Base-by-base conservation (phyloP, 2,797 vertebrate genomes). In the Sebastes oblongus region DNA sequence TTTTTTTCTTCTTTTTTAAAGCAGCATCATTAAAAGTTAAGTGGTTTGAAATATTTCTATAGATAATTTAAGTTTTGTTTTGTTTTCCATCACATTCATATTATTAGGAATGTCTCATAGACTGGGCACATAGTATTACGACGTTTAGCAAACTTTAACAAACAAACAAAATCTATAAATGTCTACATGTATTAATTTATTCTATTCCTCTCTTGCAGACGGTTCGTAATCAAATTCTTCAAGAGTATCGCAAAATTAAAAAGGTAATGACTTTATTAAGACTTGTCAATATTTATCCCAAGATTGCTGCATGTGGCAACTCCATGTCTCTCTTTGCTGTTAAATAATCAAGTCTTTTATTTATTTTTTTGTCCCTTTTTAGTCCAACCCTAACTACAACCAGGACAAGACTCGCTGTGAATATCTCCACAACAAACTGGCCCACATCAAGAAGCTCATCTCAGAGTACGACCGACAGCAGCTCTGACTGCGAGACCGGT, bases 351-450 rank as follows among this genome's bases (percentile, higher is more conserved):
- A 29, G 2, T 66, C 1, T 16, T 42, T 42, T 42, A 18, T 42
- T 29, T 30, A 10, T 36, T 11, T 11, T 34, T 52, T 69, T 55
- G 22, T 69, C 55, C 18, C 32, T 86, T 0, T 82, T 39, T 83
- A 98, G 98, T 98, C 96, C 6, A 98, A 98, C 80, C 97, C 97
- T 32, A 97, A 96, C 80, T 98, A 98, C 95, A 94, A 94, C 93
- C 94, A 97, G 87, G 97, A 99, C 92, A 98, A 97, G 92, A 94
- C 93, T 60, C 97, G 97, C 90, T 99, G 98, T 29, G 97, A 98
- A 93, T 97, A 97, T 90, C 96, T 99, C 10, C 98, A 99, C 95
- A 97, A 97, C 93, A 99, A 99, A 92, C 96, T 99, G 93, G 96
- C 98, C 11, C 97, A 98, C 88, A 98, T 99, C 86, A 98, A 99